Evolutionary conservation across 2,888 invertebrate genomes (phyloP), one percentile per base, ranked within the genome.

Genomic region (Hydrotaea diabolus): DNA sequence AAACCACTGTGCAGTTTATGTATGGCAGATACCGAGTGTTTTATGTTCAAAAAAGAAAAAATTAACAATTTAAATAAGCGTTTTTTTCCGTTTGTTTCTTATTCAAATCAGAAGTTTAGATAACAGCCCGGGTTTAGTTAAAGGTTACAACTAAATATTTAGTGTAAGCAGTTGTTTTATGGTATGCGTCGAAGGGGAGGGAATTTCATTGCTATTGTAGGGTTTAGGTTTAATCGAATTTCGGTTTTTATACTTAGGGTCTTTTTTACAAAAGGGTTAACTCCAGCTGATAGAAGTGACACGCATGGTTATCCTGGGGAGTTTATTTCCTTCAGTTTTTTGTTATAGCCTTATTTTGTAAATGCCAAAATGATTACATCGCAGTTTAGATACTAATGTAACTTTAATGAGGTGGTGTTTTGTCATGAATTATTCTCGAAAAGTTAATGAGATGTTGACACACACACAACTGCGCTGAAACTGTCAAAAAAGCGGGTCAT

Each of bases 341-440:
- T 31, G 39, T 66, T 26, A n/a, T 11, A 2, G 15, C 39, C n/a
- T 19, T 55, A 17, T 11, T 19, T 39, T 43, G 46, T 77, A 7
- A 72, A 46, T 59, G 66, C 57, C 74, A 74, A 43, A 53, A 79
- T 73, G 76, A 53, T 66, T 66, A 31, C 11, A 31, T 2, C 39
- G 39, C 21, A 39, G 31, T 55, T 75, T 55, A 43, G 15, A 49
- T n/a, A 49, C 3, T 82, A 85, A 82, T 80, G 66, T 77, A 79
- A 82, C 76, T 77, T 77, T 85, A 85, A 85, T 85, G 82, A 85
- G 85, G 85, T 85, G 85, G 19, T 46, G 23, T 66, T 66, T 69
- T 15, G 62, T 62, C 31, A 11, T 49, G 49, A 49, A 49, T 49
- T 49, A 49, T 49, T 49, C n/a, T n/a, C 13, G 49, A 49, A 49